Evolutionary conservation across 1,140 invertebrate genomes (phyloP).

Genomic region (Magallana ariakensis): DNA sequence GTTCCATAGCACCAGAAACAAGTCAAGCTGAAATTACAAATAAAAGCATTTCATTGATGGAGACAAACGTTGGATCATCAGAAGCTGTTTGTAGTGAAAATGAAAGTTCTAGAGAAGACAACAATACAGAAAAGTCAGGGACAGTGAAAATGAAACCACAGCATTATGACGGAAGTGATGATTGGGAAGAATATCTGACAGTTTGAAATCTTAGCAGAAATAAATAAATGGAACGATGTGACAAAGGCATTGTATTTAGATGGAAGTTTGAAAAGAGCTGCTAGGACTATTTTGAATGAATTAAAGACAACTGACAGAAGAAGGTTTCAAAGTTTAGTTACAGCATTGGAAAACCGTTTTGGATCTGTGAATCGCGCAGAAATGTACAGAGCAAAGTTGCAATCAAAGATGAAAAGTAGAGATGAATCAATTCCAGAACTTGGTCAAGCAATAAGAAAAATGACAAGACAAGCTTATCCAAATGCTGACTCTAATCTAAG

Average conservation of each 20-base stretch:
- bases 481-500: not conserved
- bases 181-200: constrained; percentile 49
- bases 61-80: not conserved
- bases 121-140: not conserved
- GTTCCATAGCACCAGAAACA: not conserved
- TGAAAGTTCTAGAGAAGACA: not conserved
- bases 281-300: constrained; percentile 43
- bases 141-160: constrained; percentile 11
- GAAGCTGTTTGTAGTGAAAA: not conserved
- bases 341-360: constrained; percentile 16
- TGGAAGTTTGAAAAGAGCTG: constrained; percentile 31
- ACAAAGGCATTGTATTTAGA: constrained; percentile 43
- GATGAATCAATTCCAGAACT: constrained; percentile 45
- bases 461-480: constrained; percentile 12
- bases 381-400: constrained; percentile 37
- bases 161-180: not conserved
- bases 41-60: not conserved
- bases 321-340: constrained; percentile 38
- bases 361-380: constrained; percentile 38
- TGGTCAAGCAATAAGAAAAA: constrained; percentile 44
- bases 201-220: constrained; percentile 46
- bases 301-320: constrained; percentile 30
- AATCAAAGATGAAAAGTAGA: constrained; percentile 30
- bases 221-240: constrained; percentile 42
- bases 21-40: not conserved